Conservation (phyloP, 2,888 invertebrate species). For the Willowsia nigromaculata region DNA sequence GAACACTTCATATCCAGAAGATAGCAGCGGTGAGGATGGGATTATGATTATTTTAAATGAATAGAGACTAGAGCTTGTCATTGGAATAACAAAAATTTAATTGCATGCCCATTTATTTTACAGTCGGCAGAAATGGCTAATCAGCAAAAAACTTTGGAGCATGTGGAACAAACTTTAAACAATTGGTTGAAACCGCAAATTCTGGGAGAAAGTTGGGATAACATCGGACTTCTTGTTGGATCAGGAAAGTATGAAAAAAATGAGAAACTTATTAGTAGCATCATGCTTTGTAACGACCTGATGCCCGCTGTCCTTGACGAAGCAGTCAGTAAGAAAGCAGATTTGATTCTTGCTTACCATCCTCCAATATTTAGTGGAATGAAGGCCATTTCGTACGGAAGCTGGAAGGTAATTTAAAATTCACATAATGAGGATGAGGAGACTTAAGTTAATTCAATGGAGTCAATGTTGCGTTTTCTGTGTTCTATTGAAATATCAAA, state of each 20-base stretch:
- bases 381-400: constrained; percentile 86
- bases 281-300: constrained; percentile 94
- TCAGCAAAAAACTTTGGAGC: constrained; percentile 53
- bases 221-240: constrained; percentile 91
- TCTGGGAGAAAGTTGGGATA: constrained; percentile 93
- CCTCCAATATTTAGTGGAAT: constrained; percentile 95
- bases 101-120: neutral
- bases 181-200: constrained; percentile 74
- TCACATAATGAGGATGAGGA: too few relatives aligned
- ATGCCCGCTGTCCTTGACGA: constrained; percentile 93
- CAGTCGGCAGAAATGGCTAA: constrained; percentile 33
- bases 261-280: constrained; percentile 85
- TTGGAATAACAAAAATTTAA: neutral
- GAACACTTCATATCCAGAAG: neutral
- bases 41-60: neutral
- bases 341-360: constrained; percentile 95
- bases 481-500: too few relatives aligned
- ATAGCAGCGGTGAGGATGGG: neutral
- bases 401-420: constrained; percentile 90
- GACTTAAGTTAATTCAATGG: constrained; percentile 68
- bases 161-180: constrained; percentile 73
- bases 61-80: neutral
- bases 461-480: too few relatives aligned
- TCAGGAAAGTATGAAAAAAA: constrained; percentile 73
- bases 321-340: constrained; percentile 85